phyloP scores from a whole-genome alignment of 2,888 invertebrate species.

The Polia nebulosa region DNA sequence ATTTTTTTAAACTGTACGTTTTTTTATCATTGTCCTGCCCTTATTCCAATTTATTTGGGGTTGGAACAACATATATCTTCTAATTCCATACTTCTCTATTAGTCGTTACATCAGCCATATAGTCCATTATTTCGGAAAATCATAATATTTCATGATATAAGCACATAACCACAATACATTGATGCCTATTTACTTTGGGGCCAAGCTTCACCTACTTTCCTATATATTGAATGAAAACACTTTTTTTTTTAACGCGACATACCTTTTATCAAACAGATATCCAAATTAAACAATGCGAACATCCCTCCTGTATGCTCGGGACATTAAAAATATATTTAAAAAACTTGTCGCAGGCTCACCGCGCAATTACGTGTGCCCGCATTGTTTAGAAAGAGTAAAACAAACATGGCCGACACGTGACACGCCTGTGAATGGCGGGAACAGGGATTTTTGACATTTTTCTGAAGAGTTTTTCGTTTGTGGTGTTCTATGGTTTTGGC shows the following conservation, averaged over 20 bases:
- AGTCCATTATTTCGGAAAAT: too few species aligned
- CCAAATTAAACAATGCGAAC: slow-evolving; percentile 45
- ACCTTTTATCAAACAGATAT: not conserved
- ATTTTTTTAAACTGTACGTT: too few species aligned
- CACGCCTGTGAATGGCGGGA: slow-evolving; percentile 52
- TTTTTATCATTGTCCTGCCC: too few species aligned
- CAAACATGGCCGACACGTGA: slow-evolving; percentile 61
- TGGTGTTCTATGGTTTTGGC: slow-evolving; percentile 14
- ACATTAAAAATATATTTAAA: slow-evolving; percentile 68
- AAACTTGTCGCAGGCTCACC: slow-evolving; percentile 62
- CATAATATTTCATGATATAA: too few species aligned
- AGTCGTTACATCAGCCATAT: too few species aligned
- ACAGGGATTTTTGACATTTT: slow-evolving; percentile 46
- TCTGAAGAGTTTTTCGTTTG: slow-evolving; percentile 48
- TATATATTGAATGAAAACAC: not conserved
- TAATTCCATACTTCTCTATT: too few species aligned
- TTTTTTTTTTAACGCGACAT: not conserved
- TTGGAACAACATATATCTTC: too few species aligned
- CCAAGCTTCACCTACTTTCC: not conserved
- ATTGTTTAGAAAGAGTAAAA: slow-evolving; percentile 70
- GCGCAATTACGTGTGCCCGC: slow-evolving; percentile 58
- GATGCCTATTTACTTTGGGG: not conserved
- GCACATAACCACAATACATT: too few species aligned
- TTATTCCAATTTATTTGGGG: too few species aligned
- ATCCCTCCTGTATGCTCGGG: slow-evolving; percentile 30